A percentile compares a stretch with the other conserved stretches of the same genome.
Conservation (phyloP, 2,113 vertebrate species). For the Varanus komodoensis region DNA sequence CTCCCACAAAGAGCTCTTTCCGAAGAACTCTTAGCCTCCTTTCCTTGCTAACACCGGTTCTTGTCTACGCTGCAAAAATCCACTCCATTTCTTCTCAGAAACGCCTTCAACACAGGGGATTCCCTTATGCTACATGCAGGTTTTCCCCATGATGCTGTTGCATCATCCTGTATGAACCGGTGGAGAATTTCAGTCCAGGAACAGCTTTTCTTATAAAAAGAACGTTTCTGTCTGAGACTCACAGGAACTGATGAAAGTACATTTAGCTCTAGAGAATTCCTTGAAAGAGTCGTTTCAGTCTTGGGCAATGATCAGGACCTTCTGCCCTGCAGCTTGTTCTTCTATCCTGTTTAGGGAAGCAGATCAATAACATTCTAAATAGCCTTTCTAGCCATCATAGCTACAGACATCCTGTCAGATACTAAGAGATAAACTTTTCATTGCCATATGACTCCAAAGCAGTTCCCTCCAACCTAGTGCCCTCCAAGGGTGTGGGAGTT, state of each 20-base stretch:
- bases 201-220: slow-evolving; percentile 37
- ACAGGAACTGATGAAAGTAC: not conserved
- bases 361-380: not conserved
- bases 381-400: not conserved
- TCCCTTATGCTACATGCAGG: slow-evolving; percentile 27
- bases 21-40: not conserved
- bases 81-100: slow-evolving; percentile 48
- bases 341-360: rapidly evolving
- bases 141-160: slow-evolving; percentile 25
- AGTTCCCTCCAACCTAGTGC: too few relatives aligned
- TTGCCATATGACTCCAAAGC: not conserved
- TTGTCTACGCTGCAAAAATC: slow-evolving; percentile 25
- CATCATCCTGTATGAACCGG: not conserved
- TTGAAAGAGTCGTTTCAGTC: not conserved
- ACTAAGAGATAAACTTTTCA: not conserved
- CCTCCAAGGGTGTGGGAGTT: too few relatives aligned
- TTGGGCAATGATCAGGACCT: not conserved
- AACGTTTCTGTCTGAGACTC: not conserved
- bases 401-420: not conserved
- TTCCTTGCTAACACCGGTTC: slow-evolving; percentile 49
- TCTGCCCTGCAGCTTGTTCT: not conserved
- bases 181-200: not conserved
- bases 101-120: slow-evolving; percentile 18
- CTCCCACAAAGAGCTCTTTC: slow-evolving; percentile 37
- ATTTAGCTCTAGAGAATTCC: not conserved